Evolutionary conservation across 1,140 invertebrate genomes (phyloP), one percentile per base, ranked within the genome.

Genomic region (Drosophila mayri): DNA sequence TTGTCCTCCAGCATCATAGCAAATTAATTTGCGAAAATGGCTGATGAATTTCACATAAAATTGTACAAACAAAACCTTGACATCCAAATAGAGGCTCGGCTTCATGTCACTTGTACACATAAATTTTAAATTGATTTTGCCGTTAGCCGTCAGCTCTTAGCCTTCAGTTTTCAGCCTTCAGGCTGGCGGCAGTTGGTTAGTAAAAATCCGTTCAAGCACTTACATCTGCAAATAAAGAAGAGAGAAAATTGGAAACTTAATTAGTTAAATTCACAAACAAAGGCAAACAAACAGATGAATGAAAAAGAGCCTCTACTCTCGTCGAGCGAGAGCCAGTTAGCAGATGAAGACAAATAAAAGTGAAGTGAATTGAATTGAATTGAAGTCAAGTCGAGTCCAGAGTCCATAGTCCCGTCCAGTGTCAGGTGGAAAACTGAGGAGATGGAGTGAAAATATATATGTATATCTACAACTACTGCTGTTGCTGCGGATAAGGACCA

Each of bases 211-310:
- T 63, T 43, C 46, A 44, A 74, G 62, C 79, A 86, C 84, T 88
- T 88, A 88, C 84, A 90, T 84, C 84, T 88, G 84, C 81, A 88
- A 88, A 90, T 84, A 88, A 59, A 87, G 35, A 52, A 62, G 46
- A 73, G 66, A 76, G 43, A 70, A 49, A 79, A 70, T 64, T 58
- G 64, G 65, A 88, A 90, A 90, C 85, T 80, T 88, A 88, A 87
- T 87, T 87, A 88, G 84, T 88, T 75, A 62, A 84, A 90, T 52
- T 75, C 63, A 72, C 84, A 80, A 77, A 65, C 76, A 84, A 80
- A 83, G 65, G 58, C 62, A 77, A 44, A 44, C 35, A 67, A 67
- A 64, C 41, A 37, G 22, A 67, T 70, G 46, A 68, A 68, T 66
- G 65, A 35, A 40, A 67, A 40, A 35, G 64, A 22, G 43, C 8